A percentile compares a stretch with the other conserved stretches of the same genome.
These are phyloP conservation scores for Zaprionus obscuricornis DNA, from an alignment of 2,888 invertebrate genomes.

Conservation along the genomic window DNA sequence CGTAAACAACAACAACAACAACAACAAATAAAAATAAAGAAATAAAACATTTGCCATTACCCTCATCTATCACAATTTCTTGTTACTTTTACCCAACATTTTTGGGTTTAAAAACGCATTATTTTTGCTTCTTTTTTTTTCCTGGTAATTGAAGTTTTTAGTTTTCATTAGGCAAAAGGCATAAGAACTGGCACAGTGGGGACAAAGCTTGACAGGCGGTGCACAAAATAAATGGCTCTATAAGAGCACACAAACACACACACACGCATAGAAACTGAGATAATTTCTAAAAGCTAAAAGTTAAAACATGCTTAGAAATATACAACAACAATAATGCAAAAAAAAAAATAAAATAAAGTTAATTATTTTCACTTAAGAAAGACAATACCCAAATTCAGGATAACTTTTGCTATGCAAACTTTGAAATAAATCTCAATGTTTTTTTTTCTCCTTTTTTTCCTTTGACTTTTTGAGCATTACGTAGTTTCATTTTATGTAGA, in stretches of 20 bases:
- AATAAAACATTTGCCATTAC: constrained; percentile 58
- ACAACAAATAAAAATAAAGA: background rate
- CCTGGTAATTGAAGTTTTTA: constrained; percentile 79
- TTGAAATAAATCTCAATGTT: too few relatives aligned
- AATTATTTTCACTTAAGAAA: too few relatives aligned
- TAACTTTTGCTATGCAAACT: too few relatives aligned
- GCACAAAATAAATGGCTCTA: constrained; percentile 40
- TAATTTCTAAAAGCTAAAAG: too few relatives aligned
- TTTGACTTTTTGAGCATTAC: too few relatives aligned
- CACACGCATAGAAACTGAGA: background rate
- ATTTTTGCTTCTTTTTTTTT: constrained; percentile 42
- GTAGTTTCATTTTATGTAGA: too few relatives aligned
- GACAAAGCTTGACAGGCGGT: constrained; percentile 51
- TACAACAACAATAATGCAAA: too few relatives aligned
- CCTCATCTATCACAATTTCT: constrained; percentile 80
- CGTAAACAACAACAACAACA: constrained; percentile 53
- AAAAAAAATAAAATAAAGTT: too few relatives aligned
- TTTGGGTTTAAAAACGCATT: constrained; percentile 76
- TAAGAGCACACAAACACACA: background rate
- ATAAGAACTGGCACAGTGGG: constrained; percentile 8
- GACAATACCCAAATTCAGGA: too few relatives aligned
- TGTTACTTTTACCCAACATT: constrained; percentile 55
- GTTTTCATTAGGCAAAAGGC: constrained; percentile 71
- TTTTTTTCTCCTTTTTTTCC: too few relatives aligned
- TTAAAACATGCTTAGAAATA: too few relatives aligned